A percentile compares a stretch with the other conserved stretches of the same genome.
phyloP scores from a whole-genome alignment of 2,113 vertebrate genomes.

The Xiphophorus hellerii region DNA sequence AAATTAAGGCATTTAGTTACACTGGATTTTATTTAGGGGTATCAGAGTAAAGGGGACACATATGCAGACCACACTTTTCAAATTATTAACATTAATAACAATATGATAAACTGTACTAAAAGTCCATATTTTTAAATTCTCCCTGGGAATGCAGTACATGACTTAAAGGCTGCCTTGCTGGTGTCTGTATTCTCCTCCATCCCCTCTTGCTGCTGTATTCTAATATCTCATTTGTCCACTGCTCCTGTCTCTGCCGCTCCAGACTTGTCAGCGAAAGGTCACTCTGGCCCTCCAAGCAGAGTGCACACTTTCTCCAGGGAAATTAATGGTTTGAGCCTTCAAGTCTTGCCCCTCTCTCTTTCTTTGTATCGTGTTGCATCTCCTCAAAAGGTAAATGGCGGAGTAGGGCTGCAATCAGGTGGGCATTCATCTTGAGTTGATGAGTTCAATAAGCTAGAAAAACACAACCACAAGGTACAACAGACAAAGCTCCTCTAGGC shows the following conservation, averaged over 20 bases:
- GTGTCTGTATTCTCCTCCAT: conserved; percentile 51
- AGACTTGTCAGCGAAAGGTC: conserved; percentile 80
- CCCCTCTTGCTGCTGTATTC: conserved; percentile 55
- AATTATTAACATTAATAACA: not conserved
- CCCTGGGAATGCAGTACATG: not conserved
- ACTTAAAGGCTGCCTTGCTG: conserved; percentile 18
- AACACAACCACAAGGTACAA: conserved; percentile 1
- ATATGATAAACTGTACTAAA: not conserved
- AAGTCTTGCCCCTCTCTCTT: conserved; percentile 58
- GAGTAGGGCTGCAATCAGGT: conserved; percentile 26
- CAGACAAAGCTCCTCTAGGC: conserved; percentile 5
- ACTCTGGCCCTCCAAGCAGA: conserved; percentile 72
- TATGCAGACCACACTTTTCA: not conserved
- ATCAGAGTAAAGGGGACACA: not conserved
- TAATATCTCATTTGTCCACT: conserved; percentile 79
- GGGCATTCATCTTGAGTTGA: conserved; percentile 46
- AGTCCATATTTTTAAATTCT: not conserved
- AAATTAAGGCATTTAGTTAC: not conserved
- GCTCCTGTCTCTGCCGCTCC: conserved; percentile 60
- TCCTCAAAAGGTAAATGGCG: conserved; percentile 63
- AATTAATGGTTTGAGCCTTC: conserved; percentile 80
- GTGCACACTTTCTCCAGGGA: conserved; percentile 74
- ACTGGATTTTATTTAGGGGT: not conserved
- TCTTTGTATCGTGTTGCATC: conserved; percentile 72
- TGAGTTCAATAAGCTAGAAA: conserved; percentile 45